phyloP scores from a whole-genome alignment of 2,113 vertebrate species.

The Cranoglanis bouderius region DNA sequence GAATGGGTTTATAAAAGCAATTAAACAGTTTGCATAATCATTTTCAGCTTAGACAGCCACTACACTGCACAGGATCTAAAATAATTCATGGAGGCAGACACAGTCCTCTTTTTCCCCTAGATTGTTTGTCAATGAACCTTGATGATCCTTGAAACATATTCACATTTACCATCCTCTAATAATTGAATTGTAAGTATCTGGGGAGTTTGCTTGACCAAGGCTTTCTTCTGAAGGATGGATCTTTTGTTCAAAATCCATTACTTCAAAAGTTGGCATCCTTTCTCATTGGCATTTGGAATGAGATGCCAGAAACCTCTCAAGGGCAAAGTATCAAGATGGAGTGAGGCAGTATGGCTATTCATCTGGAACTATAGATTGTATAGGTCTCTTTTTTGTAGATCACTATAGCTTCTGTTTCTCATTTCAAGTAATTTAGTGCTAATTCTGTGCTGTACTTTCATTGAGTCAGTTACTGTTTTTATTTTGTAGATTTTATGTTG shows the following conservation, averaged over 20 bases:
- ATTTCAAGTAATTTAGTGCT: slow-evolving; percentile 14
- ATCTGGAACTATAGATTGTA: slow-evolving; percentile 33
- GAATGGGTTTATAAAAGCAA: slow-evolving; percentile 27
- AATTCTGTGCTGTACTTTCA: background rate
- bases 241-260: slow-evolving; percentile 44
- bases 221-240: slow-evolving; percentile 45
- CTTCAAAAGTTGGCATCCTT: slow-evolving; percentile 45
- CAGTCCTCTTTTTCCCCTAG: slow-evolving; percentile 22
- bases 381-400: slow-evolving; percentile 2
- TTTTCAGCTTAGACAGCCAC: slow-evolving; percentile 4
- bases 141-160: slow-evolving; percentile 43
- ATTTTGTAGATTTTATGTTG: background rate
- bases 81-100: slow-evolving; percentile 27
- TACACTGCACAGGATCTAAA: background rate
- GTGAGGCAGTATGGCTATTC: slow-evolving; percentile 9
- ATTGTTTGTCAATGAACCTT: slow-evolving; percentile 41
- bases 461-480: background rate
- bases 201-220: slow-evolving; percentile 24
- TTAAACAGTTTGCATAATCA: slow-evolving; percentile 23
- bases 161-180: slow-evolving; percentile 39
- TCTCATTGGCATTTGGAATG: slow-evolving; percentile 46
- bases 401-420: background rate
- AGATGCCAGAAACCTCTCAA: slow-evolving; percentile 51
- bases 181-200: slow-evolving; percentile 46
- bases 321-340: slow-evolving; percentile 43